Evolutionary conservation across 2,113 vertebrate species (phyloP).

Genomic region (Strix uralensis): DNA sequence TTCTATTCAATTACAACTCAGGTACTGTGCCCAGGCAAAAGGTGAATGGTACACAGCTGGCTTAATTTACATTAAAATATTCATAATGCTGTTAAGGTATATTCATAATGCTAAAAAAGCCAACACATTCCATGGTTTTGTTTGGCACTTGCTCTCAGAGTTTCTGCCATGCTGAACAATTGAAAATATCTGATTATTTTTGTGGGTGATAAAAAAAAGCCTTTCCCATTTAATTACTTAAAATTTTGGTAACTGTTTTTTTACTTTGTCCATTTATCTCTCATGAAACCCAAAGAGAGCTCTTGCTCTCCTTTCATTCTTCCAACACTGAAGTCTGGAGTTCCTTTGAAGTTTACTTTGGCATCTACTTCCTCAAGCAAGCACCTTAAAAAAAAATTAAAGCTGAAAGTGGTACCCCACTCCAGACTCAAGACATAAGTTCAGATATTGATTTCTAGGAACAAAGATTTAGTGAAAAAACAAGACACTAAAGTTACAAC

Average conservation of each 20-base stretch:
- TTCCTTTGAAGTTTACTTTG: conserved; percentile 59
- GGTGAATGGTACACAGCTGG: conserved; percentile 6
- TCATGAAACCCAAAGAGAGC: conserved; percentile 58
- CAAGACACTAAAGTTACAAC: conserved; percentile 66
- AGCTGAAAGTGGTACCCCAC: conserved; percentile 55
- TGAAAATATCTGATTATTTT: not conserved
- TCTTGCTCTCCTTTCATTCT: not conserved
- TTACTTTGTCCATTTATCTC: conserved; percentile 37
- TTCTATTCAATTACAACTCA: not conserved
- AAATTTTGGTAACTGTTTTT: conserved; percentile 20
- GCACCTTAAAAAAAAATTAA: conserved; percentile 58
- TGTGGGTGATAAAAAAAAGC: not conserved
- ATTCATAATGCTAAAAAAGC: conserved; percentile 8
- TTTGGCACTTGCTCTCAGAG: conserved; percentile 57
- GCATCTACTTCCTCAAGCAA: conserved; percentile 71
- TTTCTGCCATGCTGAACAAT: not conserved
- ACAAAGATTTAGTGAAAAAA: conserved; percentile 65
- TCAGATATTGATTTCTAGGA: conserved; percentile 52
- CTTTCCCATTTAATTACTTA: not conserved
- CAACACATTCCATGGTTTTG: not conserved
- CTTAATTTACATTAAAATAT: not conserved
- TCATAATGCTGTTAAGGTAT: conserved; percentile 5
- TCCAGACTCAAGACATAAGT: conserved; percentile 56
- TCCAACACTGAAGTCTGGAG: conserved; percentile 47
- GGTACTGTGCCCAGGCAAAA: conserved; percentile 12